These are phyloP conservation scores for Mustelus asterias DNA, from an alignment of 2,113 vertebrate species.

Conservation along the genomic window DNA sequence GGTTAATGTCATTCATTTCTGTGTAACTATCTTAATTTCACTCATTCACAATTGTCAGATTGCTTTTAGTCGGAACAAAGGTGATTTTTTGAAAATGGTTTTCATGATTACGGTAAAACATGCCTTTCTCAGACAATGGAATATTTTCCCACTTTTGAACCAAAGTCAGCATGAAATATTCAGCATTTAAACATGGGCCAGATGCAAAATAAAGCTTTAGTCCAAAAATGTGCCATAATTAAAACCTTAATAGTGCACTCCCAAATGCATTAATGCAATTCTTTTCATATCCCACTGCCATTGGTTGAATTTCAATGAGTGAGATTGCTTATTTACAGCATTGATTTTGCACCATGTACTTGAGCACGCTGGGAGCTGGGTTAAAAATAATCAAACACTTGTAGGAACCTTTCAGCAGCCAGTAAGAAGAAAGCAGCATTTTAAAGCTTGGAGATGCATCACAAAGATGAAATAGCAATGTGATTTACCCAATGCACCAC, in stretches of 20 bases:
- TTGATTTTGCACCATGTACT: neutral
- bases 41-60: neutral
- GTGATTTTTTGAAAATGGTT: neutral
- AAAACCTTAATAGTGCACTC: neutral
- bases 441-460: neutral
- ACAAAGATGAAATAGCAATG: neutral
- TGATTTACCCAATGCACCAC: neutral
- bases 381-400: neutral
- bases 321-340: neutral
- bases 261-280: neutral
- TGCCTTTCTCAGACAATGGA: neutral
- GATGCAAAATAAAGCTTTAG: neutral
- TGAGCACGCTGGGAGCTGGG: neutral
- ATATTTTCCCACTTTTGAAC: neutral
- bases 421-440: neutral
- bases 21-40: neutral
- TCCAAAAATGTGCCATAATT: neutral
- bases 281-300: no score
- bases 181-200: neutral
- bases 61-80: neutral
- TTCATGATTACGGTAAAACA: neutral
- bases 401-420: neutral
- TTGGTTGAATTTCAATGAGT: neutral
- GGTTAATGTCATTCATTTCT: neutral
- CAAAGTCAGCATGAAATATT: neutral